Base-by-base conservation (phyloP, 2,797 vertebrate species). In the Aviceda cuculoides region DNA sequence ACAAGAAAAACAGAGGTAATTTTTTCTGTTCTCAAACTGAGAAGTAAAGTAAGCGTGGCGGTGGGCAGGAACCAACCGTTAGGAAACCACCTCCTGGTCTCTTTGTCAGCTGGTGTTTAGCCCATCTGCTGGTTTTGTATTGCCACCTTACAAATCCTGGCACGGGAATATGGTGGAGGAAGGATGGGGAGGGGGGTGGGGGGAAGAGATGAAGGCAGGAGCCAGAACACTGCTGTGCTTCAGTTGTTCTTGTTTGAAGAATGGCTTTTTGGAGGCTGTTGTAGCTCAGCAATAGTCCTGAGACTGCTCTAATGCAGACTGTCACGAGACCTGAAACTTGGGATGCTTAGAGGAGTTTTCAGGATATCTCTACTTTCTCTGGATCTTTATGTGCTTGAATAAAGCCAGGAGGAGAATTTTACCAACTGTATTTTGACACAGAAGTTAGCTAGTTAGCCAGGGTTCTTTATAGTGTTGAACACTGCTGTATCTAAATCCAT, bases 171-270 rank as follows among this genome's bases (percentile, higher is more conserved):
- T 52, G 55, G 40, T 77, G 53, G 37, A 75, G 63, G 52, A 93
- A 94, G 55, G 62, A 79, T 44, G 29, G 37, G 33, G 28, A 49
- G 44, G 37, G 58, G 10, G 10, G 2, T 25, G 40, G 10, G 52
- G 0, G 0, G 31, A 44, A 66, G 63, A 87, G 53, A 21, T 78
- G 73, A 82, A 62, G 66, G 58, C 35, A 75, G 62, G 78, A 93
- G 66, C 82, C 94, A 93, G 70, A 89, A 84, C 25, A 31, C 58
- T 89, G 66, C 86, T 81, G 92, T 58, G 80, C 58, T 95, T 92
- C 80, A 26, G 26, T 87, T 89, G 61, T 59, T 80, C 33, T 28
- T 85, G 31, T 82, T 89, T 47, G 46, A 75, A 65, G 77, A 65
- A 44, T 14, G 22, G 58, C 44, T 84, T 84, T 53, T 75, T 90